A percentile compares a stretch with the other conserved stretches of the same genome.
Evolutionary conservation across 2,797 vertebrate species (phyloP).

Genomic region (Sebastes goodei): DNA sequence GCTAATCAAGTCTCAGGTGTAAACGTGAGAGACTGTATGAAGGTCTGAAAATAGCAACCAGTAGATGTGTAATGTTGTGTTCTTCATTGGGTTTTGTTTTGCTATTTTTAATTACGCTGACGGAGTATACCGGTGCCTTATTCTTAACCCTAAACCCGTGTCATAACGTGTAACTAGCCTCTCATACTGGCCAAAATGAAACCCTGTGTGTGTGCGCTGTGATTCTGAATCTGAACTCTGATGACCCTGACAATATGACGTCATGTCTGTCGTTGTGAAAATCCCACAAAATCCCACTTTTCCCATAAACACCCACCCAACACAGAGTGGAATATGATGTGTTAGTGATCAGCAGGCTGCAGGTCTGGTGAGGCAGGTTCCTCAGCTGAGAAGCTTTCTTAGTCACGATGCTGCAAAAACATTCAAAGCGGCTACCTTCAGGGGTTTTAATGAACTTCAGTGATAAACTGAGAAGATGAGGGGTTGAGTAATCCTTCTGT

Average conservation of each 20-base stretch:
- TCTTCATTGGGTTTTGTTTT: too few relatives aligned
- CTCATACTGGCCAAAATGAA: background rate
- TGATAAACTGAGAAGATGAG: background rate
- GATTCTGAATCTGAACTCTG: background rate
- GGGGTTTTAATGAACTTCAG: conserved; percentile 2
- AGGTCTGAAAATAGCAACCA: too few relatives aligned
- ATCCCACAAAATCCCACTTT: background rate
- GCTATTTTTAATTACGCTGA: too few relatives aligned
- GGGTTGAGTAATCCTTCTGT: conserved; percentile 6
- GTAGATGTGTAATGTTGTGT: too few relatives aligned
- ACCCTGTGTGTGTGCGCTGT: background rate
- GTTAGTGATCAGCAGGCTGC: background rate
- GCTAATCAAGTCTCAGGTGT: background rate
- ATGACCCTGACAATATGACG: background rate
- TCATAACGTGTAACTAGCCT: background rate
- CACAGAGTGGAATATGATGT: background rate
- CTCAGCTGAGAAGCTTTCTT: conserved; percentile 1
- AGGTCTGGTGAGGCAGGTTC: background rate
- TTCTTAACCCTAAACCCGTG: too few relatives aligned
- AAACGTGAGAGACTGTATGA: background rate
- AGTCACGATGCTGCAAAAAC: background rate
- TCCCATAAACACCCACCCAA: background rate
- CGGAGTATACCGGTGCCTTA: too few relatives aligned
- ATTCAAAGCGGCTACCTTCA: background rate
- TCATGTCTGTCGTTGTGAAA: background rate